Base-by-base conservation (phyloP, 2,888 invertebrate genomes). In the Spodoptera littoralis region DNA sequence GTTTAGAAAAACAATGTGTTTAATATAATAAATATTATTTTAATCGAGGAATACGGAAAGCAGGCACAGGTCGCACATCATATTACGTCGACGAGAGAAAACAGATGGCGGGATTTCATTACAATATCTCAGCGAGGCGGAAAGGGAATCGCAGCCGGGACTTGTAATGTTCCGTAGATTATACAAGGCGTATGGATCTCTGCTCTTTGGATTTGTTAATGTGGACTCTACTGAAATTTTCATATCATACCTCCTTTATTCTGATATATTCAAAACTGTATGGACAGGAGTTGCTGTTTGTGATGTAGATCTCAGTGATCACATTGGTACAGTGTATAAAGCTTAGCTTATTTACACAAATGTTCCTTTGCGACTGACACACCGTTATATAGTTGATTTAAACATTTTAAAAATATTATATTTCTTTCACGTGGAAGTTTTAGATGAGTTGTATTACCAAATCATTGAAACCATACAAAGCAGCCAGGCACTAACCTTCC, bases 31-130 rank as follows among this genome's bases (percentile, higher is more conserved):
- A 73, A 79, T 82, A 84, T 83, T 81, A 85, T 82, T 87, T 84
- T 81, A 84, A 84, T 84, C 78, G 77, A 82, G 83, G 76, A 84
- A 81, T 85, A 88, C 84, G 84, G 84, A 85, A 86, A 88, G 78
- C 88, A 89, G 89, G 80, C 83, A 58, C 84, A 80, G 82, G 84
- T 87, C 85, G 84, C 88, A 89, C 85, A 84, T 90, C 90, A 89
- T 88, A 89, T 88, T 88, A 88, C 86, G 67, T 78, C 80, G 84
- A 84, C 85, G 90, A 91, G 88, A 89, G 90, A 91, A 91, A 92
- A 90, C 93, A 92, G 92, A 92, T 91, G 92, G 92, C 86, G 84
- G 87, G 90, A 91, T 92, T 92, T 92, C 92, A 92, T 92, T 92
- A 92, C 92, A 92, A 91, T 92, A 91, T 90, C 87, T 92, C 90